These are phyloP conservation scores for Cydia pomonella DNA, from an alignment of 1,140 invertebrate species.

Conservation along the genomic window DNA sequence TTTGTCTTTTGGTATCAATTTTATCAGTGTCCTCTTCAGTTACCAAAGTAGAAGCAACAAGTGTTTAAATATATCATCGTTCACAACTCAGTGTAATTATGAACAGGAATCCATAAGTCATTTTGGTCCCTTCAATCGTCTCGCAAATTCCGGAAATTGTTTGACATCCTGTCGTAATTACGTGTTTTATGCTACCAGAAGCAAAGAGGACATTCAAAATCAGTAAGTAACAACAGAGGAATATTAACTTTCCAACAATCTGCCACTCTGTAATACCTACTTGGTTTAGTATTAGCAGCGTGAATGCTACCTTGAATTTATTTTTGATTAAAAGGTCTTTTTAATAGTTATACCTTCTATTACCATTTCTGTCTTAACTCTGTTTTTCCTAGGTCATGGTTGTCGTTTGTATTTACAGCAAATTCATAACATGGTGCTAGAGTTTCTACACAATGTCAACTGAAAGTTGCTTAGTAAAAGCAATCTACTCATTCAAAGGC, in stretches of 20 bases:
- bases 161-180: slow-evolving; percentile 23
- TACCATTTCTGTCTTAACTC: neutral
- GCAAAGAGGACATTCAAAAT: neutral
- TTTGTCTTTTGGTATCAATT: neutral
- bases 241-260: neutral
- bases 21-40: neutral
- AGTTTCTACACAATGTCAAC: slow-evolving; percentile 75
- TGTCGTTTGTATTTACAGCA: slow-evolving; percentile 29
- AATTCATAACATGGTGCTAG: slow-evolving; percentile 62
- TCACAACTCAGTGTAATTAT: neutral
- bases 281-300: neutral
- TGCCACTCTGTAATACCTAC: neutral
- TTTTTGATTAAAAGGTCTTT: slow-evolving; percentile 25
- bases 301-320: slow-evolving; percentile 22
- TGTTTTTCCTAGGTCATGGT: neutral
- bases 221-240: neutral
- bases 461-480: slow-evolving; percentile 90
- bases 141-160: slow-evolving; percentile 26
- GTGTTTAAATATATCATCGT: neutral
- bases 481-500: slow-evolving; percentile 95
- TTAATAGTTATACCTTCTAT: neutral
- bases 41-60: neutral
- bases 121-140: neutral
- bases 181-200: slow-evolving; percentile 1
- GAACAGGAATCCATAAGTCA: slow-evolving; percentile 7